A percentile compares a stretch with the other conserved stretches of the same genome.
Evolutionary conservation across 2,888 invertebrate species (phyloP).

Genomic region (Crepidodera aurea): DNA sequence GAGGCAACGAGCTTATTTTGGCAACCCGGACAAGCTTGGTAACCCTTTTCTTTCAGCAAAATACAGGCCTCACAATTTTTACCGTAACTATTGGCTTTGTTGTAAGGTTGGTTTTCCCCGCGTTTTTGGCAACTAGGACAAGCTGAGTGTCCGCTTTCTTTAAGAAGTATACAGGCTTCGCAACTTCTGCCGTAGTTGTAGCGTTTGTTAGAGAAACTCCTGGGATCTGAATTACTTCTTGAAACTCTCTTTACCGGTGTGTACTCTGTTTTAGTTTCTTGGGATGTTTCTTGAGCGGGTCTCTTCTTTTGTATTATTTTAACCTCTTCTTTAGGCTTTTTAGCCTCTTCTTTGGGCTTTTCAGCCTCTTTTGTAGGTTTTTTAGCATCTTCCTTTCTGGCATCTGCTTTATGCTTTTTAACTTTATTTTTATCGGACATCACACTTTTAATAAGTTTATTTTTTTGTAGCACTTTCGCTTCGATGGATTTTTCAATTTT

Average conservation of each 20-base stretch:
- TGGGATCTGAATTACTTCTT: background rate
- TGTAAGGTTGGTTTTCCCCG: no score
- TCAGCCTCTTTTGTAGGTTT: no score
- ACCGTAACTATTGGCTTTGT: background rate
- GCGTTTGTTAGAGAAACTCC: background rate
- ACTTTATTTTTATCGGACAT: no score
- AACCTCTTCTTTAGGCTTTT: background rate
- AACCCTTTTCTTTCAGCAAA: background rate
- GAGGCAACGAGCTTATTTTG: background rate
- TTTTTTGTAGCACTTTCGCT: no score
- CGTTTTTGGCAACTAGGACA: slow-evolving; percentile 1
- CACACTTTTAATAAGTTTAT: no score
- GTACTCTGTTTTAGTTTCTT: no score
- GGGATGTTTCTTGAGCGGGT: no score
- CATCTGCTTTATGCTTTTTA: no score
- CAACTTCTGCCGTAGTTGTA: slow-evolving; percentile 5
- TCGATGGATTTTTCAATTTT: no score
- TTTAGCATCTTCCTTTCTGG: no score
- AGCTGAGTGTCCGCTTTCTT: background rate
- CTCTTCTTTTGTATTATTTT: background rate
- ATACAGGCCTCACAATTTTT: background rate
- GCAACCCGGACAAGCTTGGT: background rate
- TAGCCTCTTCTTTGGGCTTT: no score
- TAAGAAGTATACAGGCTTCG: background rate
- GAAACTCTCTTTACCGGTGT: background rate